Percentiles rank a stretch among this genome's conserved stretches.
Evolutionary conservation across 2,888 invertebrate species (phyloP).

Genomic region (Copidosoma aretas): DNA sequence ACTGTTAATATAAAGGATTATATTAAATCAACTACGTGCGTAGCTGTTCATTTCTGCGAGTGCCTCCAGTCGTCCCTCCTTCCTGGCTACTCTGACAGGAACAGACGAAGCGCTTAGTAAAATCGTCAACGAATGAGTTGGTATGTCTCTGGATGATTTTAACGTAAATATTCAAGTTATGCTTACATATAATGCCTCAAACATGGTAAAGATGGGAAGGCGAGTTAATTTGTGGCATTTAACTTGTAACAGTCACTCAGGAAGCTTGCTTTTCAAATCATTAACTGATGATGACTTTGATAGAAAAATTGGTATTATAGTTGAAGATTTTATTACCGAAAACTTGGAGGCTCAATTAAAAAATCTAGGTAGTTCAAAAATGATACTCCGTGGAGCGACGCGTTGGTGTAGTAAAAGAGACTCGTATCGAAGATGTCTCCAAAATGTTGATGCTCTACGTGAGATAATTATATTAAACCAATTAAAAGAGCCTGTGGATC

Average conservation of each 20-base stretch:
- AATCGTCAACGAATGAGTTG: slow-evolving; percentile 1
- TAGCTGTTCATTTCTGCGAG: no score
- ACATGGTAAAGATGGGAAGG: slow-evolving; percentile 31
- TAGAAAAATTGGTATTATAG: no score
- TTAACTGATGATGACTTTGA: slow-evolving; percentile 27
- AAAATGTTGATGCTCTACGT: slow-evolving; percentile 22
- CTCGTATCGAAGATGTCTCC: slow-evolving; percentile 19
- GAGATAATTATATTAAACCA: not conserved
- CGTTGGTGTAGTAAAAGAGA: slow-evolving; percentile 36
- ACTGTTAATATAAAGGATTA: no score
- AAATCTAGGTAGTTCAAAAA: slow-evolving; percentile 28
- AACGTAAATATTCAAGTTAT: slow-evolving; percentile 41
- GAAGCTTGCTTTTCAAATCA: slow-evolving; percentile 44
- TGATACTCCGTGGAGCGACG: slow-evolving; percentile 29
- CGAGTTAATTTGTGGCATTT: slow-evolving; percentile 40
- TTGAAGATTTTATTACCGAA: not conserved
- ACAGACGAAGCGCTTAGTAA: no score
- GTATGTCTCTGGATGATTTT: not conserved
- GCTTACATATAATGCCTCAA: slow-evolving; percentile 44
- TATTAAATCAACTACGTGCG: no score
- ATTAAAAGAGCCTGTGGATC: slow-evolving; percentile 1
- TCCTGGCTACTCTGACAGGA: no score
- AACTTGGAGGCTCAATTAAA: slow-evolving; percentile 33
- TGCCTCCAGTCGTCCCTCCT: no score
- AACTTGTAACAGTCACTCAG: slow-evolving; percentile 44